phyloP scores from a whole-genome alignment of 2,113 vertebrate species.

The Natator depressus region DNA sequence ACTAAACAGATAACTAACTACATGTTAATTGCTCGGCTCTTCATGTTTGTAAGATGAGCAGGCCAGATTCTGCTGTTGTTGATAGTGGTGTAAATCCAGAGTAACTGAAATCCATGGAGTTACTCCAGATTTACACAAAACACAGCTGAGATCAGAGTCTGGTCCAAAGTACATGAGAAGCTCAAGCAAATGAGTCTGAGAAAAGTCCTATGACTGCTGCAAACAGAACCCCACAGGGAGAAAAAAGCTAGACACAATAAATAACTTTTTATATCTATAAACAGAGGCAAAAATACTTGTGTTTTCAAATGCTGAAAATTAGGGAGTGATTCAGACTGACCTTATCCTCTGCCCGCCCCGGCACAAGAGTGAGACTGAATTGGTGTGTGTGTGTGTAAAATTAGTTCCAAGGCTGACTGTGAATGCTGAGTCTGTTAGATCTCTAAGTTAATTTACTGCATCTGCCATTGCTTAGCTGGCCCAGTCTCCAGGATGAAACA shows the following conservation, averaged over 20 bases:
- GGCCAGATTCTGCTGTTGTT: background rate
- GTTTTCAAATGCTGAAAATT: background rate
- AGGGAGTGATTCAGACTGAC: background rate
- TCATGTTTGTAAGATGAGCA: background rate
- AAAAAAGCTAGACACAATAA: background rate
- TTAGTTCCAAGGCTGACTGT: background rate
- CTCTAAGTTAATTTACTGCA: background rate
- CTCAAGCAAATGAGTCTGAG: background rate
- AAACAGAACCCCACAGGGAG: background rate
- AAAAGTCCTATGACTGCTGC: background rate
- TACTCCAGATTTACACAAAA: background rate
- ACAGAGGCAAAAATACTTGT: background rate
- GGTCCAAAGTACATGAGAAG: background rate
- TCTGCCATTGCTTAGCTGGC: background rate
- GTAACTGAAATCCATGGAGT: background rate
- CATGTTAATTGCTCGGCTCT: background rate
- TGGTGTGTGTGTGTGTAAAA: background rate
- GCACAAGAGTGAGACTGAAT: background rate
- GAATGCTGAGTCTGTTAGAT: background rate
- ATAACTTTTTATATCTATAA: background rate
- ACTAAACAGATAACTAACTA: background rate
- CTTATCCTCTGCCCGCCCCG: background rate
- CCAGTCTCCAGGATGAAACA: background rate
- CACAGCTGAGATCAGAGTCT: background rate
- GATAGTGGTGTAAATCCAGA: background rate